These are phyloP conservation scores for Hyposoter didymator DNA, from an alignment of 2,888 invertebrate species.

Conservation along the genomic window DNA sequence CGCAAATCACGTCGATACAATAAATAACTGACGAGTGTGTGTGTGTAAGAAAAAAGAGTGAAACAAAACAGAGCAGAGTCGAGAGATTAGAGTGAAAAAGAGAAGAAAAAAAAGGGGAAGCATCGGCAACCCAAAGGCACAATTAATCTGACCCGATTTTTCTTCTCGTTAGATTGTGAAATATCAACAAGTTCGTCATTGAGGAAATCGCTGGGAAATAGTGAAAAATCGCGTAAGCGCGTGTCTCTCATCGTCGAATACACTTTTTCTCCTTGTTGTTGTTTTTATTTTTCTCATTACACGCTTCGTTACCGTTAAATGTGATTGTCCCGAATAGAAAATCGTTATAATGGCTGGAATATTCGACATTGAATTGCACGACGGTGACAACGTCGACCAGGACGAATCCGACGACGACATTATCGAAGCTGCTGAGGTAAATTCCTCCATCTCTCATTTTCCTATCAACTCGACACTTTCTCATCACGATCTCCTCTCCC, in stretches of 20 bases:
- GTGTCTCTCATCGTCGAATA: conserved; percentile 9
- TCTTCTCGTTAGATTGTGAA: conserved; percentile 46
- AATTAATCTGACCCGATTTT: conserved; percentile 50
- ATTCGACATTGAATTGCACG: conserved; percentile 96
- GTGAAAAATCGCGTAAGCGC: conserved; percentile 26
- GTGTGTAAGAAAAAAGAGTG: neutral
- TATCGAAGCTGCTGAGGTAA: conserved; percentile 94
- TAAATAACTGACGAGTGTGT: neutral
- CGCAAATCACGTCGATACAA: conserved; percentile 15
- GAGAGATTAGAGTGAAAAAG: neutral
- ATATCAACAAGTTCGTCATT: conserved; percentile 38
- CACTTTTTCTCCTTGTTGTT: conserved; percentile 1
- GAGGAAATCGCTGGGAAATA: conserved; percentile 17
- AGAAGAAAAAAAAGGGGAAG: neutral
- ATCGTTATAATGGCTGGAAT: conserved; percentile 90
- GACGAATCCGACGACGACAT: conserved; percentile 95
- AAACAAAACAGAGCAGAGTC: conserved; percentile 43
- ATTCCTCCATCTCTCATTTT: conserved; percentile 3
- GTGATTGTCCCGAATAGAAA: conserved; percentile 65
- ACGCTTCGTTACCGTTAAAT: conserved; percentile 65
- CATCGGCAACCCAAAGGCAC: conserved; percentile 10
- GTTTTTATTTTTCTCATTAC: neutral
- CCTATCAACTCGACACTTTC: neutral
- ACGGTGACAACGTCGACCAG: conserved; percentile 88
- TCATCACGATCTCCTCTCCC: neutral